These are phyloP conservation scores for Onychostruthus taczanowskii DNA, from an alignment of 2,113 vertebrate genomes.

Conservation along the genomic window DNA sequence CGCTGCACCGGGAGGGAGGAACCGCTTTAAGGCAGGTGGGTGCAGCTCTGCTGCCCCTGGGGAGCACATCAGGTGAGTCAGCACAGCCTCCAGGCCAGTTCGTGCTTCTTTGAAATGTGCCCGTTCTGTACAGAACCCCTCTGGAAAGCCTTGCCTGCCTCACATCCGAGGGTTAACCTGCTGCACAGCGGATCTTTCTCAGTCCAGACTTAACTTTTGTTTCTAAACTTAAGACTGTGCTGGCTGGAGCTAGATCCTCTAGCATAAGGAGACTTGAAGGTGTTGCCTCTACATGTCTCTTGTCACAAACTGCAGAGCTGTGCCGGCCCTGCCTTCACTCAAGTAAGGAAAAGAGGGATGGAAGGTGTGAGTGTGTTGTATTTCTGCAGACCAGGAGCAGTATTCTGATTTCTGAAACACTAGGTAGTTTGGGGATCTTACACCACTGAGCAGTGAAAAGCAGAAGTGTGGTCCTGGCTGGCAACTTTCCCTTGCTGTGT, in stretches of 20 bases:
- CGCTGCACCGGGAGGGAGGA: neutral
- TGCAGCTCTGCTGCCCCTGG: neutral
- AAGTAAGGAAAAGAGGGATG: neutral
- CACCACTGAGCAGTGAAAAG: neutral
- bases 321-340: neutral
- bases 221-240: neutral
- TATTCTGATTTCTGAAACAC: neutral
- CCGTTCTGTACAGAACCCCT: neutral
- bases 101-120: rapidly evolving
- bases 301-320: neutral
- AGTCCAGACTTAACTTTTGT: neutral
- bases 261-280: neutral
- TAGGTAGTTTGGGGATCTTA: rapidly evolving
- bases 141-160: neutral
- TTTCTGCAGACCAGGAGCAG: neutral
- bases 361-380: neutral
- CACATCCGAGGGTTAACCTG: neutral
- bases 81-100: neutral
- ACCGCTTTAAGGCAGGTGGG: neutral
- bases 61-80: neutral
- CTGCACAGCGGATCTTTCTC: neutral
- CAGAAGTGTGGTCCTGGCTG: neutral
- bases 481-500: neutral
- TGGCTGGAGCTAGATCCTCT: neutral
- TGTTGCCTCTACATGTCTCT: neutral